Base-by-base conservation (phyloP, 2,113 vertebrate genomes). In the Etia nguti region DNA sequence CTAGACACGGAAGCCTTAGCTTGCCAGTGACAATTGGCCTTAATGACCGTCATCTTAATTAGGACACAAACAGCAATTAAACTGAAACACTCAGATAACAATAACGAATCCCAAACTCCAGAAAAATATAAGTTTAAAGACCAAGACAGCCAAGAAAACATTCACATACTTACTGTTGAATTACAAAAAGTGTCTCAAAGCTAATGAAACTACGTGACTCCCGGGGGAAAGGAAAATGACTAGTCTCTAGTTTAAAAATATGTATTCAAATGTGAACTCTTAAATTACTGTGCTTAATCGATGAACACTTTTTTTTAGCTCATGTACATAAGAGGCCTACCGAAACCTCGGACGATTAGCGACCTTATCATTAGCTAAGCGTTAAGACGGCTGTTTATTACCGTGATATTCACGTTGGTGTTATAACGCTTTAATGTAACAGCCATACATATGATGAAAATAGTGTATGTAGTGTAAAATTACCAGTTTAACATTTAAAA, bases 151-250 rank as follows among this genome's bases (percentile, higher is more conserved):
- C 9, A 88, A 86, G 4, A 50, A 84, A 88, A 48, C 36, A 84
- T 36, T 84, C 26, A 36, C 20, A 93, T 94, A 92, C 87, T 93
- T 93, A 94, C 89, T 84, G 84, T 83, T 80, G n/a, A 55, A 52
- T 34, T 60, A 83, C 20, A 65, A 36, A 52, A 86, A 84, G 84
- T 34, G 48, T 82, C 38, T 79, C 54, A 87, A 86, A 73, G 65
- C 77, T 88, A 90, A 16, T 31, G 31, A 90, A 90, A 57, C 62
- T 89, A 88, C 60, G 55, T 52, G 55, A 60, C 68, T 77, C 50
- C 57, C 62, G n/a, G 43, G 62, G 62, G 12, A 52, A 38, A 20
- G 18, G 16, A 73, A 54, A 46, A 56, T 34, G 22, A 43, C 10
- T 7, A 24, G 2, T 12, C 3, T 12, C 20, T 29, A 9, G 18